Conservation (phyloP, 2,888 invertebrate genomes). For the Suillia variegata region DNA sequence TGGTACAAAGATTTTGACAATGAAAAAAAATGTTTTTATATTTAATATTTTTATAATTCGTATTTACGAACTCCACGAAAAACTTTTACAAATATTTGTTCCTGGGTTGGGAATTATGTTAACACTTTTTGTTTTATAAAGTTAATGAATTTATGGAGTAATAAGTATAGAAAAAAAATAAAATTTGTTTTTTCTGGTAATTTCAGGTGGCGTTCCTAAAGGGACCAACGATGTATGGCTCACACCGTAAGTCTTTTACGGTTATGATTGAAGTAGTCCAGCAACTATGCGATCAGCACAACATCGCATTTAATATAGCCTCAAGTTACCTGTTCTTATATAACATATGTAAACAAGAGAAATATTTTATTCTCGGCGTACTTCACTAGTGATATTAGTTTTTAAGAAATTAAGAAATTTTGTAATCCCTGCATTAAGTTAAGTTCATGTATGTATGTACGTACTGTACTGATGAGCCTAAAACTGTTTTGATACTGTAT, state of each 20-base stretch:
- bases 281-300: too few species aligned
- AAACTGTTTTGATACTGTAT: conserved; percentile 30
- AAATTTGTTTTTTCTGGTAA: conserved; percentile 12
- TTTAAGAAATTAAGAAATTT: conserved; percentile 18
- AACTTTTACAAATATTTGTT: too few species aligned
- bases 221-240: conserved; percentile 1
- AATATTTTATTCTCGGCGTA: conserved; percentile 26
- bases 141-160: too few species aligned
- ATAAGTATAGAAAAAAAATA: too few species aligned
- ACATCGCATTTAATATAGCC: conserved; percentile 9
- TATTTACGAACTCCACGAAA: too few species aligned
- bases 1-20: too few species aligned
- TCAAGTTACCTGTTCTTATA: conserved; percentile 35
- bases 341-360: not conserved
- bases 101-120: too few species aligned
- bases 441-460: not conserved
- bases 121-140: too few species aligned
- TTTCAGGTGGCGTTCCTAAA: conserved; percentile 47
- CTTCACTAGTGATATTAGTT: conserved; percentile 49
- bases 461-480: conserved; percentile 21
- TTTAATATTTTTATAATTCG: too few species aligned
- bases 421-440: conserved; percentile 12
- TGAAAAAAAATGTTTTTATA: too few species aligned
- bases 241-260: not conserved
- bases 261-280: too few species aligned